phyloP scores from a whole-genome alignment of 2,888 invertebrate genomes.

The Zhengitettix transpicula region DNA sequence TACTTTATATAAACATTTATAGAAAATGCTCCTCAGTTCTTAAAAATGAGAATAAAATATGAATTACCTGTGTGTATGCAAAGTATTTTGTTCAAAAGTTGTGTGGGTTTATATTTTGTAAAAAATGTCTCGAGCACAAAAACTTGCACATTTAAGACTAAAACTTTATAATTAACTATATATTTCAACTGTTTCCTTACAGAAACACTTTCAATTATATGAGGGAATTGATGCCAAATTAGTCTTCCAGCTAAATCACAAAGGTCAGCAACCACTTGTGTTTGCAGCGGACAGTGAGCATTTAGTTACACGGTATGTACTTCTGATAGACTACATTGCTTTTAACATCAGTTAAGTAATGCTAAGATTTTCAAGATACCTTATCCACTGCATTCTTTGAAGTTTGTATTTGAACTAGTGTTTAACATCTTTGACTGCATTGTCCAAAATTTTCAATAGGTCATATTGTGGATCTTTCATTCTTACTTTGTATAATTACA shows the following conservation, averaged over 20 bases:
- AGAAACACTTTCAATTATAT: constrained; percentile 11
- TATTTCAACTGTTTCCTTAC: not conserved
- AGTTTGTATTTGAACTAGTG: too few species aligned
- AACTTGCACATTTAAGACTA: not conserved
- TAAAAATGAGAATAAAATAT: not conserved
- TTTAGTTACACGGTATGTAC: constrained; percentile 23
- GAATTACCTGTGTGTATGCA: not conserved
- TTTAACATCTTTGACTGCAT: too few species aligned
- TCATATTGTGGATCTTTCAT: too few species aligned
- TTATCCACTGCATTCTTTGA: too few species aligned
- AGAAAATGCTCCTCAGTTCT: not conserved
- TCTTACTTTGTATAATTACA: too few species aligned
- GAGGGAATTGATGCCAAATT: constrained; percentile 26
- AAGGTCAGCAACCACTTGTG: constrained; percentile 26
- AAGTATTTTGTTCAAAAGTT: not conserved
- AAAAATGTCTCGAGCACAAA: too few species aligned
- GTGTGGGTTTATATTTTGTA: too few species aligned
- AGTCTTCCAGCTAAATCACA: constrained; percentile 30
- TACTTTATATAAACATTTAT: not conserved
- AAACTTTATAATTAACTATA: not conserved
- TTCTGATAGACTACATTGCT: not conserved
- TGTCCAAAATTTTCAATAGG: too few species aligned
- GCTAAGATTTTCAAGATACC: too few species aligned
- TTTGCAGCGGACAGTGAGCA: constrained; percentile 27
- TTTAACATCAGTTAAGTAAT: too few species aligned